Conservation (phyloP, 2,113 vertebrate species). For the Hemicordylus capensis region DNA sequence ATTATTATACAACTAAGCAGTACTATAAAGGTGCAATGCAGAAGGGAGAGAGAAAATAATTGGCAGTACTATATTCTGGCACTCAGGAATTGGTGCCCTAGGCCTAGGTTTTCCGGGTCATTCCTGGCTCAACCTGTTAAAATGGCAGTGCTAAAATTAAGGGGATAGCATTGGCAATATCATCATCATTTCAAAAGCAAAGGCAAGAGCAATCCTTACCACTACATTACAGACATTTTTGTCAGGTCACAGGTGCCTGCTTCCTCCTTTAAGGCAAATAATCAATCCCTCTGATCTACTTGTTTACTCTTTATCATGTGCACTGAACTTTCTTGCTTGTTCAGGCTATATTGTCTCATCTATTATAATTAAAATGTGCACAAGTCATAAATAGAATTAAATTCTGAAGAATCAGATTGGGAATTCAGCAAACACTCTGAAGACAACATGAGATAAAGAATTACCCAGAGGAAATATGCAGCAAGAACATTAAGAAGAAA, state of each 20-base stretch:
- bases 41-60: too few species aligned
- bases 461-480: conserved; percentile 6
- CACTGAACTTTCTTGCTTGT: conserved; percentile 12
- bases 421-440: conserved; percentile 5
- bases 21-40: too few species aligned
- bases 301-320: conserved; percentile 9
- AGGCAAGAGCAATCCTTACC: background rate
- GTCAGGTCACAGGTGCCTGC: background rate
- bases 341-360: conserved; percentile 16
- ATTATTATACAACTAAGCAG: too few species aligned
- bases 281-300: conserved; percentile 13
- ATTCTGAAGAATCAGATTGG: conserved; percentile 2
- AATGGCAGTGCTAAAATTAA: background rate
- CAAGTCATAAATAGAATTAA: conserved; percentile 2
- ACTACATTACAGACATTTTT: background rate
- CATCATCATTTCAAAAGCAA: background rate
- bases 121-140: background rate
- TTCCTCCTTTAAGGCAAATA: conserved; percentile 2
- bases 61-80: too few species aligned
- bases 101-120: too few species aligned
- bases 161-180: background rate
- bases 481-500: conserved; percentile 6
- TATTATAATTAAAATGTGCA: conserved; percentile 23
- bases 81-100: too few species aligned
- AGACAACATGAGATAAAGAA: conserved; percentile 11